Evolutionary conservation across 2,113 vertebrate species (phyloP).

Genomic region (Thalassarche chlororhynchos): DNA sequence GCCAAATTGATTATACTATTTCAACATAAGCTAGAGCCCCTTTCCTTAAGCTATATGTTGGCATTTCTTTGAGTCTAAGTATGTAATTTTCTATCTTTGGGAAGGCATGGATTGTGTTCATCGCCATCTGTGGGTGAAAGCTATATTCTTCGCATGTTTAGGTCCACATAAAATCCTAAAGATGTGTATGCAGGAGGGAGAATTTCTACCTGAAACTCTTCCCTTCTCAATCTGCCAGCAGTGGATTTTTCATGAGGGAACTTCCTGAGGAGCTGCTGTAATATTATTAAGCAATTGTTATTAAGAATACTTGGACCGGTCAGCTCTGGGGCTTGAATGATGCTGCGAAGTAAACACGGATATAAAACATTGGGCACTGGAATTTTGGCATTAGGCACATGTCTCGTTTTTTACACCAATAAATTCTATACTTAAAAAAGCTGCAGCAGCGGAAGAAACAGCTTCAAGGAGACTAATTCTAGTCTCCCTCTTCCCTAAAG

Average conservation of each 20-base stretch:
- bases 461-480: neutral
- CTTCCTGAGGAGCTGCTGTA: neutral
- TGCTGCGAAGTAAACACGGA: neutral
- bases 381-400: neutral
- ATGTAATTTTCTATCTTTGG: neutral
- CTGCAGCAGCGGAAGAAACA: neutral
- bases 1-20: neutral
- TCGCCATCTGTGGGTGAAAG: constrained; percentile 25
- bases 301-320: neutral
- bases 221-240: neutral
- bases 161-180: neutral
- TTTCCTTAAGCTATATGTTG: neutral
- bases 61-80: neutral
- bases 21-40: neutral
- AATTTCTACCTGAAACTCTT: neutral
- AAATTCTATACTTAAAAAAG: neutral
- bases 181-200: neutral
- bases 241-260: neutral
- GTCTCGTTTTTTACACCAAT: neutral
- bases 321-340: neutral
- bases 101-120: neutral
- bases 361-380: neutral
- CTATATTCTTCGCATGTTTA: neutral
- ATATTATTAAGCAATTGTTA: neutral
- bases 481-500: neutral